These are phyloP conservation scores for Gnatocerus cornutus DNA, from an alignment of 2,888 invertebrate genomes.

Conservation along the genomic window DNA sequence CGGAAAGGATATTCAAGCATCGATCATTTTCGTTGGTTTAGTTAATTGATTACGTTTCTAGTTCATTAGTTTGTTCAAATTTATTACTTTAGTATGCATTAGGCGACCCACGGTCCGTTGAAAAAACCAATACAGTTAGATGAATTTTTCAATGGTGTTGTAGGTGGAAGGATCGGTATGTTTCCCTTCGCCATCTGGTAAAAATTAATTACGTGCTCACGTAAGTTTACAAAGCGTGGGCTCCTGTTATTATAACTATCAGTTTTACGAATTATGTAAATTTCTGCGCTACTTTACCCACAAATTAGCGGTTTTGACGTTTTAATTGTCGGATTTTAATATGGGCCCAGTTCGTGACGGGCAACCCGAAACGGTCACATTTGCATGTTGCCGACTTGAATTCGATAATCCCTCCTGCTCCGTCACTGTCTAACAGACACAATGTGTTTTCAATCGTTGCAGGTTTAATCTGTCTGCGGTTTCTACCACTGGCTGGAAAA, in stretches of 20 bases:
- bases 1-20: constrained; percentile 36
- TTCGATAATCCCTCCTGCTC: constrained; percentile 1
- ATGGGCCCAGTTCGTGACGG: constrained; percentile 20
- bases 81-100: constrained; percentile 47
- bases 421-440: constrained; percentile 6
- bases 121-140: constrained; percentile 34
- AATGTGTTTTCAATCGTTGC: constrained; percentile 1
- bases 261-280: constrained; percentile 34
- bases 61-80: constrained; percentile 51
- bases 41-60: constrained; percentile 48
- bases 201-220: constrained; percentile 24
- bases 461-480: constrained; percentile 6
- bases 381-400: constrained; percentile 9
- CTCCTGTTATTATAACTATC: constrained; percentile 16
- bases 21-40: constrained; percentile 49
- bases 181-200: constrained; percentile 2
- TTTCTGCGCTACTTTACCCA: constrained; percentile 35
- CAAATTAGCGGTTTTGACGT: constrained; percentile 42
- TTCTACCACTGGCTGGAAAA: not conserved
- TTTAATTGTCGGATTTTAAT: constrained; percentile 41
- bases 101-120: constrained; percentile 6
- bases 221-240: constrained; percentile 18
- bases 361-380: constrained; percentile 16
- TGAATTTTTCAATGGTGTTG: constrained; percentile 27
- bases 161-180: constrained; percentile 17